A percentile compares a stretch with the other conserved stretches of the same genome.
Evolutionary conservation across 1,140 invertebrate genomes (phyloP).

Genomic region (Thalassaphorura encarpata): DNA sequence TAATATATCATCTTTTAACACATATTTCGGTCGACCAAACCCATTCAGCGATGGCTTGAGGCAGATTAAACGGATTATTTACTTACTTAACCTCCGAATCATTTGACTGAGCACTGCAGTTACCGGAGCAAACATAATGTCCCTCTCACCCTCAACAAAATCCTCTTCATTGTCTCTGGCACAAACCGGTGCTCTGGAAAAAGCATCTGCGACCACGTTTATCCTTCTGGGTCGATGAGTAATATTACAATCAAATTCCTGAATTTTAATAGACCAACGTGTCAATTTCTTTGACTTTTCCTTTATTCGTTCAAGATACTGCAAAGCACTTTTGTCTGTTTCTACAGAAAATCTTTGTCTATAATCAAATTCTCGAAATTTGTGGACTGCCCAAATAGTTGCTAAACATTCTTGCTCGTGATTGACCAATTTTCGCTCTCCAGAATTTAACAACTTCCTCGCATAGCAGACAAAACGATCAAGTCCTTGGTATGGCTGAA

Average conservation of each 20-base stretch:
- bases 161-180: too few species aligned
- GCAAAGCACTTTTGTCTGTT: slow-evolving; percentile 16
- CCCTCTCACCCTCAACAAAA: too few species aligned
- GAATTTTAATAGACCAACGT: background rate
- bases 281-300: too few species aligned
- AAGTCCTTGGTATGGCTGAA: slow-evolving; percentile 7
- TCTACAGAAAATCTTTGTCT: slow-evolving; percentile 12
- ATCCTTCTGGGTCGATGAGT: background rate
- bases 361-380: slow-evolving; percentile 13
- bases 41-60: too few species aligned
- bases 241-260: background rate
- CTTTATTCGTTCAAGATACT: too few species aligned
- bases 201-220: background rate
- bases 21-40: too few species aligned
- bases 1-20: too few species aligned
- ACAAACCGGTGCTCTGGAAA: background rate
- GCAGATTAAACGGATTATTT: too few species aligned
- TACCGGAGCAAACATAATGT: too few species aligned
- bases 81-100: too few species aligned
- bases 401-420: slow-evolving; percentile 16
- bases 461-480: slow-evolving; percentile 9
- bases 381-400: slow-evolving; percentile 15
- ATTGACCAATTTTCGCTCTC: background rate
- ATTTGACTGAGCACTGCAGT: too few species aligned
- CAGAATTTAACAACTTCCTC: slow-evolving; percentile 12